Evolutionary conservation across 2,888 invertebrate species (phyloP).

Genomic region (Apantesis nais): DNA sequence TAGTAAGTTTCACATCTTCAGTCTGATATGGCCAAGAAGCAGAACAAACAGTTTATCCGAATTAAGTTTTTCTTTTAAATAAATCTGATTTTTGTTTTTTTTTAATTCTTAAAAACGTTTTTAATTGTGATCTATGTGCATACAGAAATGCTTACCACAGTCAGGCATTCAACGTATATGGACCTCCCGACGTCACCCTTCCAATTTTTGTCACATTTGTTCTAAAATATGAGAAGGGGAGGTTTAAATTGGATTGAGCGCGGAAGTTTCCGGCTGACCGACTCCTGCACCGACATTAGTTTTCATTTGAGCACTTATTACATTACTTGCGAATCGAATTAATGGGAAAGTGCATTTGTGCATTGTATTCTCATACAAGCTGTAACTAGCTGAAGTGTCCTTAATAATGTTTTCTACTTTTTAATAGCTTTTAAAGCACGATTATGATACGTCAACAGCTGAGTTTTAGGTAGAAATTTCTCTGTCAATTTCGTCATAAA

Average conservation of each 20-base stretch:
- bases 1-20: too few relatives aligned
- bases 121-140: neutral
- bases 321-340: conserved; percentile 63
- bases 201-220: conserved; percentile 23
- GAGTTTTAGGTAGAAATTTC: too few relatives aligned
- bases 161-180: neutral
- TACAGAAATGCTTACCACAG: neutral
- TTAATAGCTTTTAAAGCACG: too few relatives aligned
- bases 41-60: too few relatives aligned
- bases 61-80: too few relatives aligned
- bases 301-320: conserved; percentile 74
- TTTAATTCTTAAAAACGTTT: neutral
- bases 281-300: conserved; percentile 69
- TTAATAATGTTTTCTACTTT: neutral
- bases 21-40: too few relatives aligned
- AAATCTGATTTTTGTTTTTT: too few relatives aligned
- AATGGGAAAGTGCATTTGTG: conserved; percentile 42
- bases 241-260: conserved; percentile 74
- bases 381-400: neutral
- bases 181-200: conserved; percentile 14
- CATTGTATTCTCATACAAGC: conserved; percentile 16
- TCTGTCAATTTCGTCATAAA: too few relatives aligned
- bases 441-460: too few relatives aligned
- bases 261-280: conserved; percentile 67
- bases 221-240: conserved; percentile 46